These are phyloP conservation scores for Phyto melanocephala DNA, from an alignment of 2,888 invertebrate genomes.

Conservation along the genomic window DNA sequence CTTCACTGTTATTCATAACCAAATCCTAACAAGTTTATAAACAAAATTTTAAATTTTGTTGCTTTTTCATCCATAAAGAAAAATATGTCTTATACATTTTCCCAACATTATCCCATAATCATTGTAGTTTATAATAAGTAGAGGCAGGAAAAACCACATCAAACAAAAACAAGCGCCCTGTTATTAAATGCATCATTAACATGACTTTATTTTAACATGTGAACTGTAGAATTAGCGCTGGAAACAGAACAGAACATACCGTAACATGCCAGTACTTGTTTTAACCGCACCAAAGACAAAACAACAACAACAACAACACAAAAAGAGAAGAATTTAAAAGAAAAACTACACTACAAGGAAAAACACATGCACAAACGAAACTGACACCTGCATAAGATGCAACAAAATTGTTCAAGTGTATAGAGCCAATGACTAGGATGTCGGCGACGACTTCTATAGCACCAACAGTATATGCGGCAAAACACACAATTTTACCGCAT, in stretches of 20 bases:
- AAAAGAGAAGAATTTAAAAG: background rate
- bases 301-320: too few relatives aligned
- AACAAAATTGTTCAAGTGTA: conserved; percentile 37
- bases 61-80: too few relatives aligned
- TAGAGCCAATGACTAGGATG: background rate
- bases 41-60: too few relatives aligned
- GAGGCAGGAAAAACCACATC: conserved; percentile 56
- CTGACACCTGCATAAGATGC: conserved; percentile 63
- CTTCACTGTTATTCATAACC: too few relatives aligned
- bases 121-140: background rate
- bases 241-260: conserved; percentile 5
- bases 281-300: conserved; percentile 1
- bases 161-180: conserved; percentile 53
- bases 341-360: background rate
- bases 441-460: conserved; percentile 25
- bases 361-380: conserved; percentile 31
- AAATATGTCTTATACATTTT: background rate
- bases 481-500: conserved; percentile 52
- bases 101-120: background rate
- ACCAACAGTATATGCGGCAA: conserved; percentile 55
- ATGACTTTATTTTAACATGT: conserved; percentile 58
- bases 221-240: conserved; percentile 34
- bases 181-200: conserved; percentile 62
- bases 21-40: too few relatives aligned
- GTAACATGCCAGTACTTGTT: background rate